Evolutionary conservation across 2,113 vertebrate genomes (phyloP), one percentile per base, ranked within the genome.

Genomic region (Hippocampus barbouri): DNA sequence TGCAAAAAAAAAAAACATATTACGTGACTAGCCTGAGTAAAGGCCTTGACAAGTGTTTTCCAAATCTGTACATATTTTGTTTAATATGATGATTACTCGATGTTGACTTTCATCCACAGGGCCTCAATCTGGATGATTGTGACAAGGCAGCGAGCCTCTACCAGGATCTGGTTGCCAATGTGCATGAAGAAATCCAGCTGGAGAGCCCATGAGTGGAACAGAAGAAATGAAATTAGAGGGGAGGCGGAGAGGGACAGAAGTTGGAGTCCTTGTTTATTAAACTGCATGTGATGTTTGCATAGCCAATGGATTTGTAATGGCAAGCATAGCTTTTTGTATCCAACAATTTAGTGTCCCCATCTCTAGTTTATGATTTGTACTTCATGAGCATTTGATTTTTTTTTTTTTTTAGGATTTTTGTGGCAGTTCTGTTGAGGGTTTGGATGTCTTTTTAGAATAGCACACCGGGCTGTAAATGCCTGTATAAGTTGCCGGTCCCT

Each of bases 111-210:
- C 11, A 21, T 77, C 25, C 70, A 9, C 70, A 93, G 93, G 93
- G 93, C 30, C 86, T 93, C 10, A 91, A 91, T 79, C 78, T 92
- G 71, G 91, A 92, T 0, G 91, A 92, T 0, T 92, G 88, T 70
- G 25, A 66, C 11, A 75, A 71, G 51, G 57, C 16, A 16, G 72
- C 78, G 1, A 82, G 80, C n/a, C 83, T 70, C 0, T 93, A 93
- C 77, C 77, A 93, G 74, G 93, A 93, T 68, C 90, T 93, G 71
- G 76, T 74, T 49, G 88, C 53, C 49, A 8, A 67, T 34, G 23
- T 40, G 9, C 78, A 71, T 40, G 89, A 89, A 2, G 89, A 87
- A 18, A 86, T 87, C 69, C 87, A 90, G 70, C 77, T 93, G 68
- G 91, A 93, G 79, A 92, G 92, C 69, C 91, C 92, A 5, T 93